Percentiles rank a stretch among this genome's conserved stretches.
Conservation (phyloP, 2,113 vertebrate genomes). For the Petaurus breviceps region DNA sequence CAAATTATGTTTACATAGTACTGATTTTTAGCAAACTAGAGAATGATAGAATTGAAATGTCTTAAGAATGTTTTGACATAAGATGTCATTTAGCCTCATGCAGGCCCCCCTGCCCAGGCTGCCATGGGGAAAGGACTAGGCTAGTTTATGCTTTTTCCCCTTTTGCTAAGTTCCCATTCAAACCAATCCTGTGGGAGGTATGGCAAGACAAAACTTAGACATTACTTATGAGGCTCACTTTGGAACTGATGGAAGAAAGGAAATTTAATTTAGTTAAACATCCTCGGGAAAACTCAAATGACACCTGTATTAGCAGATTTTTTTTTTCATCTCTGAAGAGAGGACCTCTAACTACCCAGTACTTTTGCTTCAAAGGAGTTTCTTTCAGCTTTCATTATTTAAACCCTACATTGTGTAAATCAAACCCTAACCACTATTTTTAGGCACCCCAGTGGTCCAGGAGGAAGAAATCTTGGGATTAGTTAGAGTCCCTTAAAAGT, state of each 20-base stretch:
- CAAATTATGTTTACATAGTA: conserved; percentile 53
- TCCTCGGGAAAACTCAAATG: conserved; percentile 35
- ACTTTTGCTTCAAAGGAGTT: neutral
- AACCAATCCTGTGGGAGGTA: conserved; percentile 32
- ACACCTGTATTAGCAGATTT: conserved; percentile 4
- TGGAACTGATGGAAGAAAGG: conserved; percentile 24
- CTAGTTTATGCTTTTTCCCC: conserved; percentile 60
- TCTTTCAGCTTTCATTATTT: neutral
- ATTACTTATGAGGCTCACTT: conserved; percentile 29
- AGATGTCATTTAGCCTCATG: conserved; percentile 36
- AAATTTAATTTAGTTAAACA: conserved; percentile 27
- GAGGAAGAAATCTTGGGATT: neutral
- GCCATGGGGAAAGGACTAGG: conserved; percentile 10
- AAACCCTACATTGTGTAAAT: neutral
- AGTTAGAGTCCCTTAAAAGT: neutral
- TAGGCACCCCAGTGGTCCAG: neutral
- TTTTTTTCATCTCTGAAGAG: conserved; percentile 22
- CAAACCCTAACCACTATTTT: neutral
- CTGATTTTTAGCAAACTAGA: conserved; percentile 42
- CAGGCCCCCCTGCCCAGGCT: neutral
- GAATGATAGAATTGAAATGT: conserved; percentile 46
- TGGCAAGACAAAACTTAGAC: conserved; percentile 15
- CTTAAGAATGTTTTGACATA: conserved; percentile 34
- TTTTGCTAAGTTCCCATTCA: conserved; percentile 42
- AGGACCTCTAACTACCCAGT: neutral